A percentile compares a stretch with the other conserved stretches of the same genome.
These are phyloP conservation scores for Chorisops tibialis DNA, from an alignment of 2,888 invertebrate species.

Conservation along the genomic window DNA sequence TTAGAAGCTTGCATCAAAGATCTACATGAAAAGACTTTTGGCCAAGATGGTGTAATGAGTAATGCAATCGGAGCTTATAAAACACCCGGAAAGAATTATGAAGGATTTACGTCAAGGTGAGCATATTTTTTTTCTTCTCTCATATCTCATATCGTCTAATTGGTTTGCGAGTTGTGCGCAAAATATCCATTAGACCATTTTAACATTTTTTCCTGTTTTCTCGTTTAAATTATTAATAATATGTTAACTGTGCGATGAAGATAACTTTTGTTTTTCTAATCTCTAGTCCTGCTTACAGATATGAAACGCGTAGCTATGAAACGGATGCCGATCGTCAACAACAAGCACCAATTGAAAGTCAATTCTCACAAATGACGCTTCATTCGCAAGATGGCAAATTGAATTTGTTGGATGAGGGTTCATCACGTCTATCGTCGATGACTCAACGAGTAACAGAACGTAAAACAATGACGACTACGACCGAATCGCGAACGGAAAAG, in stretches of 20 bases:
- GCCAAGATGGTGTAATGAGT: conserved; percentile 48
- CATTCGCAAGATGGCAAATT: conserved; percentile 47
- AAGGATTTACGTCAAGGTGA: conserved; percentile 66
- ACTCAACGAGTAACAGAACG: conserved; percentile 52
- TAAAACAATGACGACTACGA: conserved; percentile 49
- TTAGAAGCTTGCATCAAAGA: conserved; percentile 52
- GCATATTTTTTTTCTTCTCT: no score
- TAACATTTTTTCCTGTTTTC: no score
- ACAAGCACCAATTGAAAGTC: conserved; percentile 37
- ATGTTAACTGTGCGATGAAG: not conserved
- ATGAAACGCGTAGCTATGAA: conserved; percentile 51
- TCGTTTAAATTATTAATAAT: not conserved
- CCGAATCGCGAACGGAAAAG: conserved; percentile 49
- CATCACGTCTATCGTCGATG: conserved; percentile 49
- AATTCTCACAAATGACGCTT: conserved; percentile 48
- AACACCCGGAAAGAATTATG: conserved; percentile 56
- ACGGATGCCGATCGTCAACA: conserved; percentile 44
- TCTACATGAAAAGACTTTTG: conserved; percentile 52
- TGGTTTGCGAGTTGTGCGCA: not conserved
- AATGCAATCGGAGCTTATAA: conserved; percentile 42
- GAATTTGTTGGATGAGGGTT: conserved; percentile 49
- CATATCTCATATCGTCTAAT: not conserved
- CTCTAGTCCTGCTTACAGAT: conserved; percentile 41
- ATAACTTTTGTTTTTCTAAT: conserved; percentile 18
- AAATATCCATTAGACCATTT: no score